Percentiles rank a stretch among this genome's conserved stretches.
phyloP scores from a whole-genome alignment of 2,797 vertebrate species.

The Vespertilio murinus region DNA sequence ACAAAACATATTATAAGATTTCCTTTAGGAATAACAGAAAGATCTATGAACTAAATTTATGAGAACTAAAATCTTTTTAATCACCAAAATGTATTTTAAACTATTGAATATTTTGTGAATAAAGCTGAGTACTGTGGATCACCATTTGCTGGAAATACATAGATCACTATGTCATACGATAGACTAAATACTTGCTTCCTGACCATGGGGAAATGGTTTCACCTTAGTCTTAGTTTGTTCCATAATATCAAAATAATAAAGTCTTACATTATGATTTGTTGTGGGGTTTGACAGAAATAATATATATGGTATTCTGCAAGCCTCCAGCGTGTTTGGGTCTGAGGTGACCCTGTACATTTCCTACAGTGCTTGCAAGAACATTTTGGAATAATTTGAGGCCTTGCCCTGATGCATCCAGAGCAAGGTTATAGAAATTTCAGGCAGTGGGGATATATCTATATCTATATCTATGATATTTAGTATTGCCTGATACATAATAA shows the following conservation, averaged over 20 bases:
- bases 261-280: not conserved
- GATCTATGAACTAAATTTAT: not conserved
- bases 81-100: not conserved
- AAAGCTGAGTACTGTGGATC: not conserved
- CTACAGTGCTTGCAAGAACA: no score
- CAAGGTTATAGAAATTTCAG: no score
- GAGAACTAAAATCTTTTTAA: slow-evolving; percentile 1
- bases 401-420: no score
- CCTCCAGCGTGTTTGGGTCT: no score
- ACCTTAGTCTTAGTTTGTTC: no score
- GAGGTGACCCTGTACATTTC: no score
- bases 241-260: not conserved
- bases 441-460: no score
- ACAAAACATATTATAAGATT: not conserved
- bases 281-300: not conserved
- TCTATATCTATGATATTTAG: not conserved
- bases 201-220: no score
- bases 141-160: not conserved
- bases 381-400: no score
- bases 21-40: not conserved
- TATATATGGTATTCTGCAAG: not conserved
- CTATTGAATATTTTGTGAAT: slow-evolving; percentile 30
- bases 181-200: not conserved
- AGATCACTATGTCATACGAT: not conserved
- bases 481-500: not conserved